Evolutionary conservation across 2,113 vertebrate species (phyloP).

Genomic region (Dasyprocta punctata): DNA sequence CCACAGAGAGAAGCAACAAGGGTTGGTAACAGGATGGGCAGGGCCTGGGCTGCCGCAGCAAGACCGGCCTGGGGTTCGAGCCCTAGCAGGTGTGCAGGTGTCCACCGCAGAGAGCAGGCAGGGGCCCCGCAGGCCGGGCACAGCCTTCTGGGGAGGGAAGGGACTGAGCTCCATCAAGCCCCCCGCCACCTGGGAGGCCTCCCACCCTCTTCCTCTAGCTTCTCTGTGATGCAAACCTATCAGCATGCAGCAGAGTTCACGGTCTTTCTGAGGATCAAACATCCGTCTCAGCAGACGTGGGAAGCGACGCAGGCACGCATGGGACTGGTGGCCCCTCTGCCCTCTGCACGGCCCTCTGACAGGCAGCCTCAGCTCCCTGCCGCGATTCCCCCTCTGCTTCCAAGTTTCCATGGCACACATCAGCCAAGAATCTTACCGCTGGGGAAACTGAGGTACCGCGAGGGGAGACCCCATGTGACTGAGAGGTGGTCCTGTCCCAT

Average conservation of each 20-base stretch:
- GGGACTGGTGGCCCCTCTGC: rapidly evolving
- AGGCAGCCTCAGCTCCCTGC: background rate
- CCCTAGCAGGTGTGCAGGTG: rapidly evolving
- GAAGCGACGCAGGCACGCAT: rapidly evolving
- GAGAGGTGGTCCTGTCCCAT: rapidly evolving
- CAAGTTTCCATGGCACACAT: rapidly evolving
- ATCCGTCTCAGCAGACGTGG: rapidly evolving
- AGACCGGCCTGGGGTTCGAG: background rate
- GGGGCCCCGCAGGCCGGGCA: background rate
- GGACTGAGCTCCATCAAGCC: rapidly evolving
- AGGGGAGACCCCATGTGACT: rapidly evolving
- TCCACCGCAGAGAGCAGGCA: rapidly evolving
- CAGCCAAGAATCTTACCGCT: background rate
- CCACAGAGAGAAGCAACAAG: background rate
- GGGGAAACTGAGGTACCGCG: rapidly evolving
- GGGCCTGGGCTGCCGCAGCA: rapidly evolving
- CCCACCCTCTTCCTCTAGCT: background rate
- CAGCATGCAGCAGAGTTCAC: background rate
- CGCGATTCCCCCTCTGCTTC: background rate
- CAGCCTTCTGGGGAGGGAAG: background rate
- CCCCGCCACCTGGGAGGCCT: background rate
- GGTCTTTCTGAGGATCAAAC: background rate
- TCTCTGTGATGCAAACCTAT: background rate
- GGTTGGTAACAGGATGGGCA: background rate
- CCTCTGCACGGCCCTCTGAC: background rate